Base-by-base conservation (phyloP, 2,113 vertebrate genomes). In the Hemibagrus wyckioides region DNA sequence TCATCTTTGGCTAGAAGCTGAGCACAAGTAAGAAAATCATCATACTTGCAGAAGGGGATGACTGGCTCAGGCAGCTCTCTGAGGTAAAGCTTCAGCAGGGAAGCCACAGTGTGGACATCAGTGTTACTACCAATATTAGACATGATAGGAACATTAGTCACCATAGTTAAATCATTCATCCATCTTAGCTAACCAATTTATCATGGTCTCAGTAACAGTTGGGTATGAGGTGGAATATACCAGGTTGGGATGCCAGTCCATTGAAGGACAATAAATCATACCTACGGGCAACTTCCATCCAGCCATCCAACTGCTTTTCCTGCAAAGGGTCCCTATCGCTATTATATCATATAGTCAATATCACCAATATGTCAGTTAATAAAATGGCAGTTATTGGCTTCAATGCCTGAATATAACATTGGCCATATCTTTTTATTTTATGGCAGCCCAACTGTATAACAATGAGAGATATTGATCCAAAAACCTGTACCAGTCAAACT, bases 51-150 rank as follows among this genome's bases (percentile, higher is more conserved):
- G 94, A 98, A 99, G 80, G 98, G 98, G 88, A 99, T 94, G 91
- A 99, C 97, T 0, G 98, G 98, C 92, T 99, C 98, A 0, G 98
- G 98, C 85, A 99, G 95, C 95, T 99, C 98, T 87, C 98, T 94
- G 36, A 99, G 95, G 90, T 99, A 99, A 87, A 98, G 94, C 93
- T 99, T 99, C 91, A 99, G 93, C 90, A 99, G 95, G 59, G 98
- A 99, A 8, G 98, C 97, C 93, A 99, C 98, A 0, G 98, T 98
- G 95, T 99, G 98, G 93, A 99, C 95, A 11, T 99, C 98, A 0
- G 98, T 99, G 69, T 97, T 97, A 93, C 98, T 99, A 94, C 73
- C 92, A 88, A 77, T 4, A 48, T n/a, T 15, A 28, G 28, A 30
- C 3, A 41, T 85, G 28, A 48, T 41, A 73, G 23, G n/a, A 52